Evolutionary conservation across 2,797 vertebrate genomes (phyloP).

Genomic region (Channa striata): DNA sequence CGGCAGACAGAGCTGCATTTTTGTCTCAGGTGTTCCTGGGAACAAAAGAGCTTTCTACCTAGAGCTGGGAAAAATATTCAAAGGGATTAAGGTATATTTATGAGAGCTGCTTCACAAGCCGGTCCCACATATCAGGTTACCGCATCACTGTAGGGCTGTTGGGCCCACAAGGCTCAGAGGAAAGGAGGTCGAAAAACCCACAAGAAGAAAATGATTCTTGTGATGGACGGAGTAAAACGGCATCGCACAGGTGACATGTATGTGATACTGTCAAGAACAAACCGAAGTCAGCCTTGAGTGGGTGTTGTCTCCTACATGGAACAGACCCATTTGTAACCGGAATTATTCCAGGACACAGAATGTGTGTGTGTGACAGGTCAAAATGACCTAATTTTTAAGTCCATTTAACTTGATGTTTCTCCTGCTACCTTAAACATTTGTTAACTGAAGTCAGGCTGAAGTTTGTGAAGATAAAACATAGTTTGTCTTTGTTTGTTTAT

Average conservation of each 20-base stretch:
- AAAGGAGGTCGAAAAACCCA: background rate
- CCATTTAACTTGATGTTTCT: too few species aligned
- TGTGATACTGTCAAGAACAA: background rate
- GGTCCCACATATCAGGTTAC: background rate
- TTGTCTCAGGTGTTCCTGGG: background rate
- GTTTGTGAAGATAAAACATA: too few species aligned
- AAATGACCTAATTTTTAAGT: too few species aligned
- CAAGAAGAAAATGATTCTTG: background rate
- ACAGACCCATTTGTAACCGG: too few species aligned
- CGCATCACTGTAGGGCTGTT: background rate
- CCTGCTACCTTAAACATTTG: too few species aligned
- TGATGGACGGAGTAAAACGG: background rate
- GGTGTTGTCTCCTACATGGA: background rate
- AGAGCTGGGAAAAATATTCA: background rate
- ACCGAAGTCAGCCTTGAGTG: background rate
- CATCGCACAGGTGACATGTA: background rate
- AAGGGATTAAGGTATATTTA: background rate
- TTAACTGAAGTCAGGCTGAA: too few species aligned
- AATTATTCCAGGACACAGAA: too few species aligned
- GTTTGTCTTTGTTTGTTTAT: too few species aligned
- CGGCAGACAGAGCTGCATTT: constrained; percentile 34
- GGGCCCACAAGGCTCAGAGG: background rate
- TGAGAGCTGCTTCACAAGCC: constrained; percentile 24
- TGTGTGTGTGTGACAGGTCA: background rate
- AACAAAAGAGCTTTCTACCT: constrained; percentile 27